A percentile compares a stretch with the other conserved stretches of the same genome.
Evolutionary conservation across 2,888 invertebrate species (phyloP).

Genomic region (Agrenia bidenticulata): DNA sequence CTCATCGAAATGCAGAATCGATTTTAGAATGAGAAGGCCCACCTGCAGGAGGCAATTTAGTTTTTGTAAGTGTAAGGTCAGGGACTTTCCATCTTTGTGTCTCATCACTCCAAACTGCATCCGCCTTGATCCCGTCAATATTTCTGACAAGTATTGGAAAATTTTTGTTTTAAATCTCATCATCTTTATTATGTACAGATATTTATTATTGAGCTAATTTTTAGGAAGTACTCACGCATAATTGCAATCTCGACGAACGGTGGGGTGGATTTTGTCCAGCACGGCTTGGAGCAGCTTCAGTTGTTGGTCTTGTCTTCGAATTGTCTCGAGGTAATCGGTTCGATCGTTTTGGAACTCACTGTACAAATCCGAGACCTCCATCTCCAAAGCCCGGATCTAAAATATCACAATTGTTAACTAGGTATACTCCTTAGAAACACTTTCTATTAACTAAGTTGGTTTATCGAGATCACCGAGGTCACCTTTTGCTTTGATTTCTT

Average conservation of each 20-base stretch:
- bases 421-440: background rate
- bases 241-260: constrained; percentile 71
- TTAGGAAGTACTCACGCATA: constrained; percentile 60
- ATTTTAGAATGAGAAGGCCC: too few species aligned
- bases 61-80: constrained; percentile 65
- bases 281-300: constrained; percentile 68
- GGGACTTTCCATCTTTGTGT: constrained; percentile 70
- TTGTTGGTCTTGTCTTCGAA: constrained; percentile 71
- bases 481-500: constrained; percentile 68
- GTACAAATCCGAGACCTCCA: constrained; percentile 74
- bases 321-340: constrained; percentile 79
- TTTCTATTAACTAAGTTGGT: too few species aligned
- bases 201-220: too few species aligned
- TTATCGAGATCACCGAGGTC: too few species aligned
- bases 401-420: constrained; percentile 2
- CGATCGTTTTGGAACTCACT: constrained; percentile 78
- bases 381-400: constrained; percentile 66
- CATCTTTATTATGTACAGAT: too few species aligned
- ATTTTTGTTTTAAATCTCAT: background rate
- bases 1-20: too few species aligned
- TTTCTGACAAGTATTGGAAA: constrained; percentile 60
- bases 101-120: constrained; percentile 75
- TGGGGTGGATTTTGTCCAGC: constrained; percentile 67
- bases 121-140: constrained; percentile 67
- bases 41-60: constrained; percentile 65